Evolutionary conservation across 2,797 vertebrate species (phyloP), one percentile per base, ranked within the genome.

Genomic region (Macroramphosus scolopax): DNA sequence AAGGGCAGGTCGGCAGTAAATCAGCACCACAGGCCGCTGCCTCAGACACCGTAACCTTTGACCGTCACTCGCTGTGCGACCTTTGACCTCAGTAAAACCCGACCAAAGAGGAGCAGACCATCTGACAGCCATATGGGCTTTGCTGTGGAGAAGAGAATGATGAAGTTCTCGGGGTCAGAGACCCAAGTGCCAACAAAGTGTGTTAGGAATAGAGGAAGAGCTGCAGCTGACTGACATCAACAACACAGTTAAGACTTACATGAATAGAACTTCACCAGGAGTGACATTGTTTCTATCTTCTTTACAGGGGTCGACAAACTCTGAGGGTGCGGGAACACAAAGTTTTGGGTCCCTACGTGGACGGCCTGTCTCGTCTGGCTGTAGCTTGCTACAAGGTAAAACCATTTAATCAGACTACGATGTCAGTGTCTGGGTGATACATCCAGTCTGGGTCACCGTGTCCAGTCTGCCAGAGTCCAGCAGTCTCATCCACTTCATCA

Each of bases 251-350:
- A 12, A 49, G 17, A n/a, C 8, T 42, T n/a, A 37, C 17, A 35
- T 40, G 12, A 51, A 36, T 13, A 14, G 9, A 20, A 3, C 10
- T 38, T 32, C 12, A 26, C 30, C 2, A 39, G n/a, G 2, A 20
- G 17, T 28, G 6, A 36, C 22, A 22, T 12, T 46, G 17, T 12
- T 31, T 47, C 55, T 41, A 1, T 13, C 49, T 61, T 56, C 15
- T 57, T 39, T 77, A 42, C 81, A 98, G 96, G 86, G 94, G 93
- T 45, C 92, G 93, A 41, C 94, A 96, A 69, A 82, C 95, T 0
- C 84, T 98, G 66, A 94, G 92, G 81, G 97, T 98, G 58, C 91
- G 96, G 78, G 96, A 99, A 53, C 96, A 98, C 83, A 98, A 92
- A 78, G 95, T 98, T 47, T 82, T 97, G 65, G 96, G 97, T 52